phyloP scores from a whole-genome alignment of 1,140 invertebrate species.

The Vanessa atalanta region DNA sequence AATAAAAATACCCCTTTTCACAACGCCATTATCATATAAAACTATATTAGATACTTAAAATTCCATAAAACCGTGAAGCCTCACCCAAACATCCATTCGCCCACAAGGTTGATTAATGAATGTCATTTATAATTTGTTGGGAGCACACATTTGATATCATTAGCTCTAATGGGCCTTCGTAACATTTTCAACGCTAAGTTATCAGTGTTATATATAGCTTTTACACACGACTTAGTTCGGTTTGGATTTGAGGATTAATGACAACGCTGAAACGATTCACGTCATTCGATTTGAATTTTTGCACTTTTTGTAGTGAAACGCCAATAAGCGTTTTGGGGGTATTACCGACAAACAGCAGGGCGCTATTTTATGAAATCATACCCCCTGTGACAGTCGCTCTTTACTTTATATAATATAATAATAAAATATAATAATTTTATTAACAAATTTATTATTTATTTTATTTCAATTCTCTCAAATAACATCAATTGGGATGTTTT shows the following conservation, averaged over 20 bases:
- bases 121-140: slow-evolving; percentile 26
- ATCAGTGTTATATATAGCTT: slow-evolving; percentile 3
- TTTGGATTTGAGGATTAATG: background rate
- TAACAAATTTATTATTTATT: no score
- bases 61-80: background rate
- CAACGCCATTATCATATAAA: background rate
- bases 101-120: slow-evolving; percentile 20
- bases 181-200: slow-evolving; percentile 7
- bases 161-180: slow-evolving; percentile 18
- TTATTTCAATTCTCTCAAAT: no score
- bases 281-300: background rate
- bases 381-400: no score
- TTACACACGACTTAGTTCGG: background rate
- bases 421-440: no score
- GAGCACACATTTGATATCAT: slow-evolving; percentile 30
- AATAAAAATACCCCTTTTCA: no score
- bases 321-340: no score
- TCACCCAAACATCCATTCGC: slow-evolving; percentile 1
- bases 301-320: no score
- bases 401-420: no score
- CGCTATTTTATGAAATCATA: no score
- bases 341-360: no score
- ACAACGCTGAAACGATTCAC: background rate
- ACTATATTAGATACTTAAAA: background rate
- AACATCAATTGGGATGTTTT: no score